Evolutionary conservation across 2,797 vertebrate species (phyloP).

Genomic region (Holocentrus rufus): DNA sequence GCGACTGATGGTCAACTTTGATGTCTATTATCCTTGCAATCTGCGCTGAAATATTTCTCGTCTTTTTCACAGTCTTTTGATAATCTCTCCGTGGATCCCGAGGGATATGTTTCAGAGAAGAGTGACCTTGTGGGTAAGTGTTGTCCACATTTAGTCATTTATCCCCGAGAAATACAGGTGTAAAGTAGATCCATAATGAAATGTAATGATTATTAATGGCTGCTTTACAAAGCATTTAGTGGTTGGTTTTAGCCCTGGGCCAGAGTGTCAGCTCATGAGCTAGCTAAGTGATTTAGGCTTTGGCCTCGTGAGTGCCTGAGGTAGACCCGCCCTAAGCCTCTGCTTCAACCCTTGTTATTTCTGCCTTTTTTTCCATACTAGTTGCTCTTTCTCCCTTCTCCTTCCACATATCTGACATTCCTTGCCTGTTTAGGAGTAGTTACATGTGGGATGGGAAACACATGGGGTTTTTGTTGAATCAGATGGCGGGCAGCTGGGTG

Average conservation of each 20-base stretch:
- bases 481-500: conserved; percentile 40
- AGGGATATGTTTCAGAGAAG: conserved; percentile 86
- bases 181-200: conserved; percentile 39
- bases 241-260: conserved; percentile 35
- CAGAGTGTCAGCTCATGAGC: conserved; percentile 50
- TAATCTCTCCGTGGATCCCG: conserved; percentile 91
- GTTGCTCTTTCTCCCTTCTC: conserved; percentile 61
- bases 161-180: conserved; percentile 17
- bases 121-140: conserved; percentile 86
- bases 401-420: conserved; percentile 79
- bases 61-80: conserved; percentile 89
- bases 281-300: conserved; percentile 57
- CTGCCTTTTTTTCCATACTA: conserved; percentile 69
- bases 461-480: conserved; percentile 72
- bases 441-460: conserved; percentile 75
- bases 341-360: conserved; percentile 77
- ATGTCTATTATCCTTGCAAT: conserved; percentile 55
- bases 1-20: conserved; percentile 69
- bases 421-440: conserved; percentile 73
- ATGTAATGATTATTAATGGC: conserved; percentile 48
- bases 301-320: conserved; percentile 69
- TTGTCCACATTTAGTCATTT: conserved; percentile 22
- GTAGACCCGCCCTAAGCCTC: conserved; percentile 76
- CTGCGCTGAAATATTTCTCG: conserved; percentile 24
- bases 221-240: conserved; percentile 43